These are phyloP conservation scores for Opisthograptis luteolata DNA, from an alignment of 2,888 invertebrate genomes.

Conservation along the genomic window DNA sequence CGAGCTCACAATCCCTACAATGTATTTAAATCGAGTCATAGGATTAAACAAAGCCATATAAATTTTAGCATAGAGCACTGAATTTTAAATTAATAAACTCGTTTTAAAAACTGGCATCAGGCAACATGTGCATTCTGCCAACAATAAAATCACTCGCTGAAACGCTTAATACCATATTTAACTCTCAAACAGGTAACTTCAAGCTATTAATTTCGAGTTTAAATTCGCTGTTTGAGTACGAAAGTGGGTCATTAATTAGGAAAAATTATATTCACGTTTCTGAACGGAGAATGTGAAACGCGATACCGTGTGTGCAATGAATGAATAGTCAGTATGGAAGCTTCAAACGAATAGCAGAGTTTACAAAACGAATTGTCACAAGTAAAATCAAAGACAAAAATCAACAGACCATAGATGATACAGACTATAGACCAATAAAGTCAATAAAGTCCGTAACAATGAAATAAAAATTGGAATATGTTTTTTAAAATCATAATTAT, in stretches of 20 bases:
- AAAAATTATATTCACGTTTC: constrained; percentile 24
- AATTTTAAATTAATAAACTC: too few relatives aligned
- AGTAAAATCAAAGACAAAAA: too few relatives aligned
- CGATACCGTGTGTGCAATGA: neutral
- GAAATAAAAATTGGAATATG: too few relatives aligned
- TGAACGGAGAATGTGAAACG: constrained; percentile 10
- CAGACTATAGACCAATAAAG: too few relatives aligned
- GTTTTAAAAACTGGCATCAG: neutral
- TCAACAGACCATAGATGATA: too few relatives aligned
- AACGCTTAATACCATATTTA: constrained; percentile 12
- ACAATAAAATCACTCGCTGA: constrained; percentile 6
- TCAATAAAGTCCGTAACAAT: too few relatives aligned
- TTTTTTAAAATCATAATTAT: too few relatives aligned
- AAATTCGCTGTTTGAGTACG: constrained; percentile 25
- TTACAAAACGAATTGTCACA: too few relatives aligned
- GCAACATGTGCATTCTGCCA: neutral
- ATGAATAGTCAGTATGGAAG: neutral
- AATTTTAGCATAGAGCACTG: too few relatives aligned
- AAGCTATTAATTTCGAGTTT: constrained; percentile 27
- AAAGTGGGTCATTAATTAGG: constrained; percentile 26
- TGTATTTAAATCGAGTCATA: too few relatives aligned
- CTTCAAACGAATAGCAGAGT: neutral
- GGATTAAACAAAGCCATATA: too few relatives aligned
- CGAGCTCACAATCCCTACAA: too few relatives aligned
- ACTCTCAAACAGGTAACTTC: constrained; percentile 13